A percentile compares a stretch with the other conserved stretches of the same genome.
phyloP scores from a whole-genome alignment of 2,113 vertebrate genomes.

The Gallinago jamesoni region DNA sequence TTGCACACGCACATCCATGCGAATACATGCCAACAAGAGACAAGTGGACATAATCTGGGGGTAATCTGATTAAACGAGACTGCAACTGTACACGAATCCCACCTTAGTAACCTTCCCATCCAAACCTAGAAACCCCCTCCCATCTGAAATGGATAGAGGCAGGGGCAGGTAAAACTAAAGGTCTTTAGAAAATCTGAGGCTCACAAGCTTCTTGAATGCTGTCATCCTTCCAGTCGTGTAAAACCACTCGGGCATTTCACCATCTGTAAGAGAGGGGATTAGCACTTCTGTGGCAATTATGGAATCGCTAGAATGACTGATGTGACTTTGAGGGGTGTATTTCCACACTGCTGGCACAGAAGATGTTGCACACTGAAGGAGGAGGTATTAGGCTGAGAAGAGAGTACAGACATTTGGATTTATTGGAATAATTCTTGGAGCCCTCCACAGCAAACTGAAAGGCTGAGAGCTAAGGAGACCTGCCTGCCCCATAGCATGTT shows the following conservation, averaged over 20 bases:
- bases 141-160: background rate
- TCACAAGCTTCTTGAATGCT: background rate
- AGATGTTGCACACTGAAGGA: background rate
- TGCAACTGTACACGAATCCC: background rate
- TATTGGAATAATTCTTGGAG: background rate
- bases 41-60: background rate
- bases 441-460: background rate
- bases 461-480: background rate
- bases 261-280: background rate
- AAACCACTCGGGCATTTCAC: background rate
- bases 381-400: background rate
- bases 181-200: background rate
- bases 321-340: background rate
- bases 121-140: background rate
- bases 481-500: background rate
- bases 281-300: background rate
- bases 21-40: background rate
- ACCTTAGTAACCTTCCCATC: background rate
- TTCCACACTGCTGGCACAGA: background rate
- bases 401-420: background rate
- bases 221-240: background rate
- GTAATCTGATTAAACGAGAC: fast-evolving
- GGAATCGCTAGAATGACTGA: background rate
- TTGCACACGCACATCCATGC: fast-evolving
- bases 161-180: background rate